Evolutionary conservation across 1,140 invertebrate genomes (phyloP).

Genomic region (Ceratina australensis): DNA sequence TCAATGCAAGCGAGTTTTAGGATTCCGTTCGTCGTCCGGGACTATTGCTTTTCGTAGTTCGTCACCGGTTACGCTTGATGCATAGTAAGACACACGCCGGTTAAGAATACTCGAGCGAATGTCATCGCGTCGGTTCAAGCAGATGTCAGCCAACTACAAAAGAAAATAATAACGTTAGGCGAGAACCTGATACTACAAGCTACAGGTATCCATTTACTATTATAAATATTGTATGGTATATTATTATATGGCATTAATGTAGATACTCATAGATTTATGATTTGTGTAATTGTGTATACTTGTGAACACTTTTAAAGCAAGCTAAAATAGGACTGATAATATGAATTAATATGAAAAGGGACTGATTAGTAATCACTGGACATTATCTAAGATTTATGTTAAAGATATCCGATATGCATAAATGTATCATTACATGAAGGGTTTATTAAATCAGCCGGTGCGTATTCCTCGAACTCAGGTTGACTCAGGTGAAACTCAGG

Average conservation of each 20-base stretch:
- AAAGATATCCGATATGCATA: no score
- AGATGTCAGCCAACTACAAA: conserved; percentile 46
- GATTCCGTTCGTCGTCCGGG: conserved; percentile 54
- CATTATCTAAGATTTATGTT: no score
- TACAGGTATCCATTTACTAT: no score
- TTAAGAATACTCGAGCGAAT: conserved; percentile 58
- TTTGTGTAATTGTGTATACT: no score
- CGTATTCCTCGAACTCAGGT: background rate
- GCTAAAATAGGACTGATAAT: no score
- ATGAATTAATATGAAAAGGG: no score
- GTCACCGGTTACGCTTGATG: conserved; percentile 58
- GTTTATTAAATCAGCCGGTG: background rate
- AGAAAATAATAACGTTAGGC: background rate
- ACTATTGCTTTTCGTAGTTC: conserved; percentile 63
- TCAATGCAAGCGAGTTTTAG: conserved; percentile 47
- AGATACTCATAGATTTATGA: no score
- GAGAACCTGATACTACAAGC: no score
- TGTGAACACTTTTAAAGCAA: no score
- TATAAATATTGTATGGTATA: no score
- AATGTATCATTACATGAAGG: background rate
- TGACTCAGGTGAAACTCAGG: background rate
- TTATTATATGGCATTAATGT: no score
- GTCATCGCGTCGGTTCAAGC: conserved; percentile 35
- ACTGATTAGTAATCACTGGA: no score
- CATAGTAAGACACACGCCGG: conserved; percentile 55